These are phyloP conservation scores for Heliconius cydno DNA, from an alignment of 2,888 invertebrate genomes.

Conservation along the genomic window DNA sequence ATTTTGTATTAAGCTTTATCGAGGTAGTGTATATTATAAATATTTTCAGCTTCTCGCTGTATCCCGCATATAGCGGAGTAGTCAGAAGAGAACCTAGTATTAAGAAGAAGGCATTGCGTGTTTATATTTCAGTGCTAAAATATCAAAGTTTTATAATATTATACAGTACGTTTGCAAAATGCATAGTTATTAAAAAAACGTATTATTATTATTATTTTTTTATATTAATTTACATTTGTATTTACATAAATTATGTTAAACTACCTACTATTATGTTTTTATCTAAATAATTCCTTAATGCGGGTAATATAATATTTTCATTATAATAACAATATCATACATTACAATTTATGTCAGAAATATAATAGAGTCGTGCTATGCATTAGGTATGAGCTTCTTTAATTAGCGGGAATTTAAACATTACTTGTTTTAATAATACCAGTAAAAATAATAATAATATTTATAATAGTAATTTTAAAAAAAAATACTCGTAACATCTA, in stretches of 20 bases:
- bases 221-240: not conserved
- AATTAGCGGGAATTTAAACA: not conserved
- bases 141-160: too few relatives aligned
- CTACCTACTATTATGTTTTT: not conserved
- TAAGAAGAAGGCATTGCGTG: too few relatives aligned
- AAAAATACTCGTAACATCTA: not conserved
- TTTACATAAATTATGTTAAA: not conserved
- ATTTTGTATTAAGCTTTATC: slow-evolving; percentile 28
- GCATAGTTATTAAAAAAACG: too few relatives aligned
- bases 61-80: too few relatives aligned
- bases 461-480: too few relatives aligned
- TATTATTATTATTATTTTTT: not conserved
- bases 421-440: not conserved
- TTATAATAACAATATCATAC: not conserved
- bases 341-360: slow-evolving; percentile 7
- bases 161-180: too few relatives aligned
- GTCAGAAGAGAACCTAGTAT: too few relatives aligned
- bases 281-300: not conserved
- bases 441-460: too few relatives aligned
- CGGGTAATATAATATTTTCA: not conserved
- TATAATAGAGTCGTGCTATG: slow-evolving; percentile 2
- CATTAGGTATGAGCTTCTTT: slow-evolving; percentile 7
- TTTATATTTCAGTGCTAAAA: too few relatives aligned
- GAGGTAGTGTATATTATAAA: too few relatives aligned
- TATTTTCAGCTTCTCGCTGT: not conserved